These are phyloP conservation scores for Phyllotis vaccarum DNA, from an alignment of 2,797 vertebrate species.

Conservation along the genomic window DNA sequence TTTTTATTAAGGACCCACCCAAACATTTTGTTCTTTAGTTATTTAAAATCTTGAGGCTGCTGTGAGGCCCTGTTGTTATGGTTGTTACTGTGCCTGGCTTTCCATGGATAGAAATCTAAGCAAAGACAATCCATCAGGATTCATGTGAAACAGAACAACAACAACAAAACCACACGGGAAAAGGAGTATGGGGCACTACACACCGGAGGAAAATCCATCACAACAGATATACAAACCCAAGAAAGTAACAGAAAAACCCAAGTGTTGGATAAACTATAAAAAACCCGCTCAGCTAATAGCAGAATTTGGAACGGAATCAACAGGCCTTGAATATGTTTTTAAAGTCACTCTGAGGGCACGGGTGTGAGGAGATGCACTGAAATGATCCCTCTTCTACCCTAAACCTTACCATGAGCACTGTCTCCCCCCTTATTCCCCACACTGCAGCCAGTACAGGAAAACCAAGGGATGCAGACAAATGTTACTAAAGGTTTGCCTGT, in stretches of 20 bases:
- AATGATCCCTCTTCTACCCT: background rate
- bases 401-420: background rate
- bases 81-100: background rate
- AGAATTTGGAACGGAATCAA: background rate
- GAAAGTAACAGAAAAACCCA: background rate
- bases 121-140: background rate
- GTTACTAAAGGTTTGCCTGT: background rate
- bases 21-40: background rate
- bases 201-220: background rate
- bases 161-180: background rate
- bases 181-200: background rate
- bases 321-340: background rate
- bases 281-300: background rate
- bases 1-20: background rate
- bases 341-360: background rate
- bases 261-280: background rate
- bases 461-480: background rate
- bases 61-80: background rate
- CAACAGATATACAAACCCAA: background rate
- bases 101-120: background rate
- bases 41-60: background rate
- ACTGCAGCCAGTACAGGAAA: background rate
- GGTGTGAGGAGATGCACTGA: background rate
- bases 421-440: background rate
- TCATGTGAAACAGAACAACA: background rate